phyloP scores from a whole-genome alignment of 2,888 invertebrate species.

The Platycheirus rosarum region DNA sequence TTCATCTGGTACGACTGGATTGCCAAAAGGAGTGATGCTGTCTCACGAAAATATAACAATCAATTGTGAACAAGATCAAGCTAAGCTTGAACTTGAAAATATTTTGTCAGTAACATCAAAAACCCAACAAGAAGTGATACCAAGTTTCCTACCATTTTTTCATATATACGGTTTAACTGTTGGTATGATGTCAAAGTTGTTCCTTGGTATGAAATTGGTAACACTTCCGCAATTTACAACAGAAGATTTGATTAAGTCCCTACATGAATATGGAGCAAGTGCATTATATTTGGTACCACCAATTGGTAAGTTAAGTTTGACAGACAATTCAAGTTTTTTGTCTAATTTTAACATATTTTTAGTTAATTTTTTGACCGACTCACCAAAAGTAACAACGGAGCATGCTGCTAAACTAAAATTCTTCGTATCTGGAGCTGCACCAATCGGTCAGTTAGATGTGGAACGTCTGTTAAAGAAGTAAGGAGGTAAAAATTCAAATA shows the following conservation, averaged over 20 bases:
- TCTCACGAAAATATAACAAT: constrained; percentile 83
- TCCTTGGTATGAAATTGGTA: constrained; percentile 86
- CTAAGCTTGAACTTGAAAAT: constrained; percentile 73
- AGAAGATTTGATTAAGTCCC: constrained; percentile 85
- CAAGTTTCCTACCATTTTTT: constrained; percentile 90
- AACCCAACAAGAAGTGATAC: constrained; percentile 85
- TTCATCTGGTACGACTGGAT: constrained; percentile 92
- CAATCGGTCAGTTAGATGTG: constrained; percentile 79
- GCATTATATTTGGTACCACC: constrained; percentile 91
- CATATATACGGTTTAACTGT: constrained; percentile 90
- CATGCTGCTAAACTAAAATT: constrained; percentile 76
- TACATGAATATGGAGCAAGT: constrained; percentile 86
- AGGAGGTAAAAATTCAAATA: constrained; percentile 49
- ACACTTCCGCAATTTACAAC: constrained; percentile 90
- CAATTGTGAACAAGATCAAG: constrained; percentile 79
- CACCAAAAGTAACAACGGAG: constrained; percentile 83
- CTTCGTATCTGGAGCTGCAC: constrained; percentile 81
- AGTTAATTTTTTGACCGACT: constrained; percentile 88
- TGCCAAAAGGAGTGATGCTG: constrained; percentile 89
- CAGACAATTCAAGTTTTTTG: not conserved
- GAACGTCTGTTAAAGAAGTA: constrained; percentile 80
- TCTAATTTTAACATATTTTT: constrained; percentile 78
- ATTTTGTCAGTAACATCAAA: constrained; percentile 76
- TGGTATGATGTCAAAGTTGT: constrained; percentile 84
- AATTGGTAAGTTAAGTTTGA: constrained; percentile 86